Percentiles rank a stretch among this genome's conserved stretches.
These are phyloP conservation scores for Epizoanthus rinbou DNA, from an alignment of 92 coral and sea anemone genomes.

Conservation along the genomic window DNA sequence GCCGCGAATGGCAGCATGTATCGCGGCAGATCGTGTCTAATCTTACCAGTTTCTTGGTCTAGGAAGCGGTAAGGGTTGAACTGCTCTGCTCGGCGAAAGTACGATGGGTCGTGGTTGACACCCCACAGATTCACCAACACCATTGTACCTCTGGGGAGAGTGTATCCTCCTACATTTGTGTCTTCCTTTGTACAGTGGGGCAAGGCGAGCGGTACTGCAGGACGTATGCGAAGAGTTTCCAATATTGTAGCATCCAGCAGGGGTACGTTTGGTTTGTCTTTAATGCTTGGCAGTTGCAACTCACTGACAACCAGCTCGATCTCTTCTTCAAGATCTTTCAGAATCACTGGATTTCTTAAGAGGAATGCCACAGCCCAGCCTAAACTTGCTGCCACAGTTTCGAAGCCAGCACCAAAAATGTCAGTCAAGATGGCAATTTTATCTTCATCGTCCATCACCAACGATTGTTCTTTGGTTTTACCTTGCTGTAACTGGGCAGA, in stretches of 20 bases:
- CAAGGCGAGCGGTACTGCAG: conserved; percentile 66
- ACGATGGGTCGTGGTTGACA: conserved; percentile 75
- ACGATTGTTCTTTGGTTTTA: background rate
- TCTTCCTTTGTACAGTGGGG: conserved; percentile 67
- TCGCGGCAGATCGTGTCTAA: conserved; percentile 46
- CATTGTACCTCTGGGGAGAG: conserved; percentile 66
- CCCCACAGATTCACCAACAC: conserved; percentile 77
- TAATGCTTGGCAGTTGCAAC: conserved; percentile 57
- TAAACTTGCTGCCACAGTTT: conserved; percentile 58
- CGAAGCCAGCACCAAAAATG: conserved; percentile 70
- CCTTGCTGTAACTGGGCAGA: background rate
- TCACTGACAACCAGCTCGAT: conserved; percentile 54
- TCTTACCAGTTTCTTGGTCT: conserved; percentile 53
- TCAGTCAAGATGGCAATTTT: conserved; percentile 53
- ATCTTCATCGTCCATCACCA: conserved; percentile 28
- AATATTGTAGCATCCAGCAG: conserved; percentile 72
- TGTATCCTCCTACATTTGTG: conserved; percentile 58
- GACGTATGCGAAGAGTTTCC: conserved; percentile 67
- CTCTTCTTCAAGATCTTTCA: conserved; percentile 63
- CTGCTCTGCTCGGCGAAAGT: conserved; percentile 56
- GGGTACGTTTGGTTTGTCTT: conserved; percentile 66
- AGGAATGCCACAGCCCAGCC: conserved; percentile 66
- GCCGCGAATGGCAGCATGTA: conserved; percentile 60
- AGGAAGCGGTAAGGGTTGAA: conserved; percentile 74
- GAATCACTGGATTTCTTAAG: conserved; percentile 51